Evolutionary conservation across 2,797 vertebrate genomes (phyloP), one percentile per base, ranked within the genome.

Genomic region (Rhabdomys pumilio): DNA sequence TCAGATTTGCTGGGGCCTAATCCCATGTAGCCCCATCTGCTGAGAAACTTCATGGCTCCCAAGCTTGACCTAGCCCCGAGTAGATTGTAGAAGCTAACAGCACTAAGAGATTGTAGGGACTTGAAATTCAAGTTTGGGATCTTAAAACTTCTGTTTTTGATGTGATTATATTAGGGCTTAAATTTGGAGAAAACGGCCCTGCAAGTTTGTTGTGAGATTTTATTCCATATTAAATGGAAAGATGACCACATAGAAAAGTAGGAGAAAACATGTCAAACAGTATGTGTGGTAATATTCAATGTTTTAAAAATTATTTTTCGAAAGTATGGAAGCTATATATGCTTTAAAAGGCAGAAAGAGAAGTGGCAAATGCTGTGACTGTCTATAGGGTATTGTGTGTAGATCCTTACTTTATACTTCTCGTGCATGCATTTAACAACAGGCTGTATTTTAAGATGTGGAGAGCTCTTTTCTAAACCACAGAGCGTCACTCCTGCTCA

Each of bases 231-330:
- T 41, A 22, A 47, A 38, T 41, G 53, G 67, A 77, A 92, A 88
- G 77, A 61, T 31, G 38, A 79, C 5, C 73, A 41, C 6, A 2
- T 53, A 69, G n/a, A 87, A 38, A 38, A 53, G 6, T 59, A 34
- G 73, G 63, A 81, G 29, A 31, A 85, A 77, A 79, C 22, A 34
- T 73, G 6, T 85, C 59, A 65, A 72, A 34, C 13, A 41, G 65
- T 34, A 29, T 26, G 29, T 90, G 26, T 77, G 31, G 1, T 92
- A 17, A 2, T 92, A 76, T 6, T 19, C 22, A 9, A 5, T n/a
- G 94, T 91, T 75, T 90, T 61, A 89, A 91, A 92, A 91, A 59
- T 59, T 88, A 67, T n/a, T 50, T 65, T n/a, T 85, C 38, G 44
- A 44, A 65, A 84, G 24, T 63, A 63, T 79, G 67, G 34, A 67